Percentiles rank a stretch among this genome's conserved stretches.
phyloP scores from a whole-genome alignment of 2,113 vertebrate species.

The Megaceryle maxima region DNA sequence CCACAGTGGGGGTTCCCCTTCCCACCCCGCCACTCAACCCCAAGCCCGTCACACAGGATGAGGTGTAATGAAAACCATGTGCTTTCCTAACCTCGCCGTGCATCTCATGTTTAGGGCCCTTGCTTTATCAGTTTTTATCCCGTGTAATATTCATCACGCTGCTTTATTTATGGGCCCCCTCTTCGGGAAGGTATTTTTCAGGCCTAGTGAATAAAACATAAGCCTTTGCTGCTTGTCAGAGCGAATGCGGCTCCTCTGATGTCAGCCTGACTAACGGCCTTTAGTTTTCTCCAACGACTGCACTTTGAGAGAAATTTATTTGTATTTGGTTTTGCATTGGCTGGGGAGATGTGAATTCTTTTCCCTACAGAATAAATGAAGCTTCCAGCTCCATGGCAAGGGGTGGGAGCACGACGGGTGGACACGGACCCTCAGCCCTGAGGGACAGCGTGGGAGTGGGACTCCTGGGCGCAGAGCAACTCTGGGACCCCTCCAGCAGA shows the following conservation, averaged over 20 bases:
- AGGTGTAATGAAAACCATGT: not conserved
- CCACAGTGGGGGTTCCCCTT: fast-evolving
- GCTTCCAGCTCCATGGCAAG: not conserved
- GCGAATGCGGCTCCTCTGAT: conserved; percentile 48
- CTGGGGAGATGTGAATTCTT: conserved; percentile 10
- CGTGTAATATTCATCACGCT: conserved; percentile 75
- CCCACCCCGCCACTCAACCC: not conserved
- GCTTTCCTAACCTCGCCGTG: not conserved
- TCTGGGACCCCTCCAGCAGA: not conserved
- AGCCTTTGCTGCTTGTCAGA: conserved; percentile 69
- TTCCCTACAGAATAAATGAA: conserved; percentile 38
- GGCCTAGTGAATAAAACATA: conserved; percentile 90
- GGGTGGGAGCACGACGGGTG: fast-evolving
- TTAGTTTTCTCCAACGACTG: conserved; percentile 61
- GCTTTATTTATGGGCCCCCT: conserved; percentile 77
- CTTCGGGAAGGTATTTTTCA: conserved; percentile 82
- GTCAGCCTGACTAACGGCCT: conserved; percentile 69
- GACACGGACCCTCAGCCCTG: fast-evolving
- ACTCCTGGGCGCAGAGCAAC: fast-evolving
- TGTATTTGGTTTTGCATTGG: conserved; percentile 64
- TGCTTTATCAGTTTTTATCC: conserved; percentile 71
- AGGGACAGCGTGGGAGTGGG: fast-evolving
- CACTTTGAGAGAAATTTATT: conserved; percentile 74
- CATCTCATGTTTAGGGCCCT: conserved; percentile 7
- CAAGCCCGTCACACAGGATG: not conserved